phyloP scores from a whole-genome alignment of 2,888 invertebrate species.

The Patella pellucida region DNA sequence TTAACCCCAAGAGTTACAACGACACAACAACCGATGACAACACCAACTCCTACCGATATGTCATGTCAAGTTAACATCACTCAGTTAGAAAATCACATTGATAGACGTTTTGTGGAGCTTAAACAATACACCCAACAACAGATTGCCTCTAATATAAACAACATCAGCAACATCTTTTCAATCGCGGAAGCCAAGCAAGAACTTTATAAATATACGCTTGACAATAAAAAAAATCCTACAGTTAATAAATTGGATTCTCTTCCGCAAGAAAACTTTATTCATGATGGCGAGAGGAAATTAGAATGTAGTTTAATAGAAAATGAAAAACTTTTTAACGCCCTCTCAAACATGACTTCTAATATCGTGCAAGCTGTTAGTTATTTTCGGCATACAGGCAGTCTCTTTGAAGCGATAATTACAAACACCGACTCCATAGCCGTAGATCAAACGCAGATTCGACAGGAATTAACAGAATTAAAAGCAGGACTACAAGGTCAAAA shows the following conservation, averaged over 20 bases:
- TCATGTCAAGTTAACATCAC: constrained; percentile 27
- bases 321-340: constrained; percentile 40
- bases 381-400: constrained; percentile 47
- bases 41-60: constrained; percentile 7
- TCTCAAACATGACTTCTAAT: constrained; percentile 50
- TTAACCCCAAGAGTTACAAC: constrained; percentile 18
- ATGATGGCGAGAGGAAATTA: not conserved
- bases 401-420: constrained; percentile 51
- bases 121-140: constrained; percentile 24
- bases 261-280: not conserved
- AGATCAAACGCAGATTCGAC: constrained; percentile 37
- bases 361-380: constrained; percentile 52
- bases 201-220: not conserved
- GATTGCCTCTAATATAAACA: constrained; percentile 16
- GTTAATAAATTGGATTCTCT: not conserved
- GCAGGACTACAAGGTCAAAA: not conserved
- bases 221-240: not conserved
- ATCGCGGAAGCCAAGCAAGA: not conserved
- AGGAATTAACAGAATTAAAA: not conserved
- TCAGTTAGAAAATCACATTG: constrained; percentile 27
- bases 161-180: not conserved
- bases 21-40: constrained; percentile 7
- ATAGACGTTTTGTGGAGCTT: constrained; percentile 27
- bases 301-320: constrained; percentile 23
- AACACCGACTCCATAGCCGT: constrained; percentile 51